Percentiles rank a stretch among this genome's conserved stretches.
Evolutionary conservation across 2,888 invertebrate species (phyloP).

Genomic region (Aphidoletes aphidimyza): DNA sequence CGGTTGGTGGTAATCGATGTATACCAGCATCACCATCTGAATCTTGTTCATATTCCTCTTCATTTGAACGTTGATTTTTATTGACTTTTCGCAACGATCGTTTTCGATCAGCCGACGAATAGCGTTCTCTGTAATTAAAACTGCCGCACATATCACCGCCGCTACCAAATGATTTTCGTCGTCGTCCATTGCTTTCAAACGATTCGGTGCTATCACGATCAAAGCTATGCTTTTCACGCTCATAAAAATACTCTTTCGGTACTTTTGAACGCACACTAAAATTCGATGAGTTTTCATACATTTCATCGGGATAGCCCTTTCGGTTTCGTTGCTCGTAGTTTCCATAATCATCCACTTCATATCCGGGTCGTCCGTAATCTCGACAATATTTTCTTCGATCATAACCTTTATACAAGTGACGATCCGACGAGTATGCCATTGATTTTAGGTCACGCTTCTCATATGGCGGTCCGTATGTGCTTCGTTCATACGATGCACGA

Average conservation of each 20-base stretch:
- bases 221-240: slow-evolving; percentile 65
- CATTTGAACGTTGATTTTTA: slow-evolving; percentile 61
- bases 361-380: slow-evolving; percentile 65
- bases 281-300: slow-evolving; percentile 63
- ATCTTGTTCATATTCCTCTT: slow-evolving; percentile 69
- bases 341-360: slow-evolving; percentile 61
- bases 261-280: slow-evolving; percentile 55
- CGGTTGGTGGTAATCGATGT: slow-evolving; percentile 11
- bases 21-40: slow-evolving; percentile 66
- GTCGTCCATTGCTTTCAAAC: slow-evolving; percentile 64
- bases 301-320: slow-evolving; percentile 63
- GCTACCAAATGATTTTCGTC: slow-evolving; percentile 66
- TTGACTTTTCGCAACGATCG: slow-evolving; percentile 64
- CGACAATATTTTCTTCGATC: slow-evolving; percentile 65
- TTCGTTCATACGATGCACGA: slow-evolving; percentile 65
- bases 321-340: slow-evolving; percentile 59
- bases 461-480: slow-evolving; percentile 66
- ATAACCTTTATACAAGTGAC: slow-evolving; percentile 61
- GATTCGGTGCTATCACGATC: slow-evolving; percentile 66
- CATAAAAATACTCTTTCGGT: slow-evolving; percentile 64
- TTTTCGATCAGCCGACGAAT: slow-evolving; percentile 63
- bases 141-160: slow-evolving; percentile 66
- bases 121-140: slow-evolving; percentile 65
- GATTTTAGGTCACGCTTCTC: slow-evolving; percentile 64
- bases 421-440: slow-evolving; percentile 61